Percentiles rank a stretch among this genome's conserved stretches.
phyloP scores from a whole-genome alignment of 2,797 vertebrate genomes.

The Ctenopoma multispine region DNA sequence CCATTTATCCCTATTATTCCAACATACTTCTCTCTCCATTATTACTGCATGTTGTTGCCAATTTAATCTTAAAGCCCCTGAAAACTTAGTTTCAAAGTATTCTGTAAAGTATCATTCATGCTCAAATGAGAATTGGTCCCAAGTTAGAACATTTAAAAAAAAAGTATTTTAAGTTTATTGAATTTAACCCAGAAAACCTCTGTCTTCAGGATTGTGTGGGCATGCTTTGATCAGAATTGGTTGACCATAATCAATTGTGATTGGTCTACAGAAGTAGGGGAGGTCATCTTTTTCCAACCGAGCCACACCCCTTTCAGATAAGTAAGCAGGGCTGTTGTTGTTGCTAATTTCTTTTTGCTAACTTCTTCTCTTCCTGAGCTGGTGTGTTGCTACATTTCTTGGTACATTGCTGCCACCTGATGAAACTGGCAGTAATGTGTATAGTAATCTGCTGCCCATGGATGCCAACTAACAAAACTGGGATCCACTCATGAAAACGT shows the following conservation, averaged over 20 bases:
- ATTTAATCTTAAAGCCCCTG: background rate
- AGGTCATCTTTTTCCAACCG: background rate
- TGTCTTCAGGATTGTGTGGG: background rate
- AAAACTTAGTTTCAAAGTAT: slow-evolving; percentile 10
- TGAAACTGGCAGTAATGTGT: no score
- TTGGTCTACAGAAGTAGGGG: background rate
- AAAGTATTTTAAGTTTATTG: background rate
- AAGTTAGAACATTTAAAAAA: no score
- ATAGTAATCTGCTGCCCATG: no score
- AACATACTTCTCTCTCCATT: background rate
- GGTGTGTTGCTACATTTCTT: no score
- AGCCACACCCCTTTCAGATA: background rate
- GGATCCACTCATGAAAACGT: background rate
- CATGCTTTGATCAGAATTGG: background rate
- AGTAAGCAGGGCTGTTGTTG: background rate
- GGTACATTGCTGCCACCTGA: no score
- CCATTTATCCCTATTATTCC: background rate
- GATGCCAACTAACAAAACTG: no score
- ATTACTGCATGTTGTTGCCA: background rate
- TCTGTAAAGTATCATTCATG: background rate
- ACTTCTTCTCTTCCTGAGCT: no score
- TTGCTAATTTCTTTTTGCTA: no score
- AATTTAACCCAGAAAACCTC: background rate
- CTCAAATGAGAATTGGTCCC: background rate
- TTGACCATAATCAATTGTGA: background rate